Evolutionary conservation across 2,888 invertebrate genomes (phyloP).

Genomic region (Drosophila suboccidentalis): DNA sequence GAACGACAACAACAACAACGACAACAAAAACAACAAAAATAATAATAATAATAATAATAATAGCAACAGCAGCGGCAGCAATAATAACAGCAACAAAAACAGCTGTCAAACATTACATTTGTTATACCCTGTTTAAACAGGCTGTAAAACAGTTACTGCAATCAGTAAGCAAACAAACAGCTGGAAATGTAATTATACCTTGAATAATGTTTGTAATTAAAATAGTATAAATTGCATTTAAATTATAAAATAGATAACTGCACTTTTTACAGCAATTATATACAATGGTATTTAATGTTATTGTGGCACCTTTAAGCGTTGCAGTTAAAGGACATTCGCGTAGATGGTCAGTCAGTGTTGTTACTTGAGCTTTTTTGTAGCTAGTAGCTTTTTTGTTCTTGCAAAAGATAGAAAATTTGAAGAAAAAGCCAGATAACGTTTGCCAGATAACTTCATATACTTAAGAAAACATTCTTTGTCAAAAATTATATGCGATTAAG

Average conservation of each 20-base stretch:
- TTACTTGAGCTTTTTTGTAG: neutral
- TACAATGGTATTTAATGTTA: neutral
- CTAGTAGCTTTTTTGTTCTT: neutral
- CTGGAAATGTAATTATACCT: neutral
- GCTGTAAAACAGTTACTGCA: constrained; percentile 1
- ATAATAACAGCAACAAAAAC: constrained; percentile 32
- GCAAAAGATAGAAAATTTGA: no score
- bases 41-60: constrained; percentile 2
- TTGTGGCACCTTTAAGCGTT: neutral
- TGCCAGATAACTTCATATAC: no score
- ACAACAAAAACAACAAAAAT: constrained; percentile 3
- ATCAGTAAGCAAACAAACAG: constrained; percentile 3
- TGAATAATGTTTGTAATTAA: neutral
- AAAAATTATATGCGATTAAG: no score
- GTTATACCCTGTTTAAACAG: constrained; percentile 10
- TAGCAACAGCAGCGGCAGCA: constrained; percentile 14
- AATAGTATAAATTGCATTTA: neutral
- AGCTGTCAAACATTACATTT: constrained; percentile 51
- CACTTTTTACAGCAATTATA: constrained; percentile 1
- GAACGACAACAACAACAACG: constrained; percentile 4
- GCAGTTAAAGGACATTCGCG: neutral
- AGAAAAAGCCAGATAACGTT: no score
- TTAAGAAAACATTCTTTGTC: no score
- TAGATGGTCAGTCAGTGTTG: neutral
- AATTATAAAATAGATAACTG: neutral